These are phyloP conservation scores for Myioborus melanocephalus DNA, from an alignment of 2,797 vertebrate species.

Conservation along the genomic window DNA sequence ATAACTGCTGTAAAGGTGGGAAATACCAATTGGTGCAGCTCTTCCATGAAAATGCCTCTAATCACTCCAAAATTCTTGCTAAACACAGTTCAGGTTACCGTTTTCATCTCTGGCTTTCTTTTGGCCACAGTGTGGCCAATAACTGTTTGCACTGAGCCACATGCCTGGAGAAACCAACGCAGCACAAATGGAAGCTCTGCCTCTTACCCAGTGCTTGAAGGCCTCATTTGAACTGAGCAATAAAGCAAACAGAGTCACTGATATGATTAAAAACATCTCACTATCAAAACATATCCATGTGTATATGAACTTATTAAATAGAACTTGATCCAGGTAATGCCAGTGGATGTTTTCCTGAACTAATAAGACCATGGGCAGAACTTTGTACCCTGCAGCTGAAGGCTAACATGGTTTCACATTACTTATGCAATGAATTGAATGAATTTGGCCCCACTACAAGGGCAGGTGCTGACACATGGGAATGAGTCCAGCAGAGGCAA, in stretches of 20 bases:
- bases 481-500: not conserved
- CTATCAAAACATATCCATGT: not conserved
- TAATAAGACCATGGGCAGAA: not conserved
- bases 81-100: not conserved
- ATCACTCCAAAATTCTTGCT: not conserved
- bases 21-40: not conserved
- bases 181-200: not conserved
- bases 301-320: slow-evolving; percentile 24
- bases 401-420: not conserved
- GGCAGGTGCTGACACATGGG: not conserved
- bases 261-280: not conserved
- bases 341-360: not conserved
- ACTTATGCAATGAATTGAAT: not conserved
- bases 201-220: not conserved
- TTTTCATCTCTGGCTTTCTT: not conserved
- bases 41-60: not conserved
- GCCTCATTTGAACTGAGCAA: not conserved
- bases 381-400: slow-evolving; percentile 43
- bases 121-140: not conserved
- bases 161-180: not conserved
- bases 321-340: not conserved
- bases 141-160: not conserved
- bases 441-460: not conserved
- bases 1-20: not conserved
- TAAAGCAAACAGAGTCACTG: not conserved